Conservation (phyloP, 1,140 invertebrate genomes). For the Hermatobates lingyangjiaoensis region DNA sequence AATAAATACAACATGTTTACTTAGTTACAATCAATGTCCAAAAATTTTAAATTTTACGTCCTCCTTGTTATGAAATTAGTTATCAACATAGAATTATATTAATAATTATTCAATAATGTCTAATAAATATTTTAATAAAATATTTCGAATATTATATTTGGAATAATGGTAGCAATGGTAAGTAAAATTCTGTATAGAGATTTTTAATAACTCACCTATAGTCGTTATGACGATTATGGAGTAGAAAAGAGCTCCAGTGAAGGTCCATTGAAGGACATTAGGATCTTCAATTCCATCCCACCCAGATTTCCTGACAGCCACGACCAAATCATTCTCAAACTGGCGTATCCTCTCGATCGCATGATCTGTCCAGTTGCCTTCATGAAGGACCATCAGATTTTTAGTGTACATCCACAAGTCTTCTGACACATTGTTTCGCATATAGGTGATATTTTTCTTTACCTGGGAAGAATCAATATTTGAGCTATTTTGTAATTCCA, state of each 20-base stretch:
- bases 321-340: conserved; percentile 64
- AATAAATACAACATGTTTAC: too few relatives aligned
- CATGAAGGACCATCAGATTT: conserved; percentile 37
- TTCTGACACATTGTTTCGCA: conserved; percentile 53
- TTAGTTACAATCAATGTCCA: too few relatives aligned
- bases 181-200: too few relatives aligned
- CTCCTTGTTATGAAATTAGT: too few relatives aligned
- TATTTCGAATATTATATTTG: too few relatives aligned
- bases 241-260: conserved; percentile 82
- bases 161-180: too few relatives aligned
- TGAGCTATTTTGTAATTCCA: too few relatives aligned
- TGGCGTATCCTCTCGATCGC: conserved; percentile 37
- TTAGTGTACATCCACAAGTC: conserved; percentile 61
- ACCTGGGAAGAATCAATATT: conserved; percentile 30
- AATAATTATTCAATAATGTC: too few relatives aligned
- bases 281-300: conserved; percentile 77
- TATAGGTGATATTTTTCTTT: conserved; percentile 51
- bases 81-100: too few relatives aligned
- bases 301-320: conserved; percentile 69
- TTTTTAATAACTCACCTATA: conserved; percentile 47
- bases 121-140: too few relatives aligned
- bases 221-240: conserved; percentile 95
- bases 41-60: too few relatives aligned
- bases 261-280: conserved; percentile 65
- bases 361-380: conserved; percentile 49